A percentile compares a stretch with the other conserved stretches of the same genome.
Evolutionary conservation across 2,888 invertebrate species (phyloP).

Genomic region (Nesidiocoris tenuis): DNA sequence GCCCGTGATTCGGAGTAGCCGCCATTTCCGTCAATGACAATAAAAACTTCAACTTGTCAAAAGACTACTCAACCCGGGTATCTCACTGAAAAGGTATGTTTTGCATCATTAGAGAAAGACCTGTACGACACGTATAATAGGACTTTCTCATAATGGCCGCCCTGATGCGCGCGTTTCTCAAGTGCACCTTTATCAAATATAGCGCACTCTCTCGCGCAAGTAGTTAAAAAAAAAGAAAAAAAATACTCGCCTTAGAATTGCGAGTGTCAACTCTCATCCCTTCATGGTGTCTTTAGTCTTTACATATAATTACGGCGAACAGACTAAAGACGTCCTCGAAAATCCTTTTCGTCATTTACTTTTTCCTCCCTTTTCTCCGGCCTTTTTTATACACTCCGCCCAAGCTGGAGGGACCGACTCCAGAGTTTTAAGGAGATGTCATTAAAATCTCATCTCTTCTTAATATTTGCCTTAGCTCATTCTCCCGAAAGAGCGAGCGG

Average conservation of each 20-base stretch:
- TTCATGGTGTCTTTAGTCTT: background rate
- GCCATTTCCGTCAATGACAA: no score
- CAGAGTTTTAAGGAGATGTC: background rate
- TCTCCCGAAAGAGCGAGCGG: background rate
- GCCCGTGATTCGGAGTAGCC: no score
- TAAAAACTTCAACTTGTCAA: no score
- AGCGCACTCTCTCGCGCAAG: background rate
- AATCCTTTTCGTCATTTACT: background rate
- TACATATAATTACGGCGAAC: background rate
- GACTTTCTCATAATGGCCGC: background rate
- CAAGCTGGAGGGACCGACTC: background rate
- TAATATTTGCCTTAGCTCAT: background rate
- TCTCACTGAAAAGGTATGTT: background rate
- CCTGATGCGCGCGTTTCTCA: background rate
- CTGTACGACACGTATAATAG: background rate
- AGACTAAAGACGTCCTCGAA: background rate
- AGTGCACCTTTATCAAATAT: background rate
- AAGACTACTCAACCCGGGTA: background rate
- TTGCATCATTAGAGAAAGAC: background rate
- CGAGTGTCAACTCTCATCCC: background rate
- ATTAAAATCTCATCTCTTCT: background rate
- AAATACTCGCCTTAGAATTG: background rate
- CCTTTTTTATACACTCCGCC: background rate
- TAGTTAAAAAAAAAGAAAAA: background rate
- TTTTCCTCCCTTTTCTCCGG: background rate